A percentile compares a stretch with the other conserved stretches of the same genome.
These are phyloP conservation scores for Prorops nasuta DNA, from an alignment of 1,140 invertebrate species.

Conservation along the genomic window DNA sequence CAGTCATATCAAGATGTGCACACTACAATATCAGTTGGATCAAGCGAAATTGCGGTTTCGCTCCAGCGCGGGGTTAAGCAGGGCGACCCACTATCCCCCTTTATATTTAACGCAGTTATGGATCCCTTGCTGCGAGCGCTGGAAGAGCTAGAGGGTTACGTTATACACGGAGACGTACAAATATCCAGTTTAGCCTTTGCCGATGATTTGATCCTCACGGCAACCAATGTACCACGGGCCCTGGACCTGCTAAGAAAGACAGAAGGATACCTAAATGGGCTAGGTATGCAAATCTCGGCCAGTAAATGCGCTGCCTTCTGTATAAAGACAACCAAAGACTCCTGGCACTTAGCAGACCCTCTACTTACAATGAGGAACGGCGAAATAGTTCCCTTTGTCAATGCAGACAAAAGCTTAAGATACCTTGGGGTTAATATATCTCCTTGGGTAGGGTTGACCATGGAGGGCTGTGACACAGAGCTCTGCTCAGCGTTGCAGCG, in stretches of 20 bases:
- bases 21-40: background rate
- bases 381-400: constrained; percentile 1
- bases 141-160: background rate
- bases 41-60: background rate
- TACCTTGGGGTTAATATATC: constrained; percentile 11
- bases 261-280: background rate
- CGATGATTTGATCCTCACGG: constrained; percentile 4
- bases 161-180: background rate
- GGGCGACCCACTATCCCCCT: constrained; percentile 2
- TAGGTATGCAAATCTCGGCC: constrained; percentile 9
- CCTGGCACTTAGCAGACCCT: constrained; percentile 15
- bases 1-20: background rate
- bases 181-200: constrained; percentile 11
- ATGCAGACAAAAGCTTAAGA: background rate
- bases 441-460: constrained; percentile 9
- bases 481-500: background rate
- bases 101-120: background rate
- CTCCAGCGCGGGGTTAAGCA: constrained; percentile 13
- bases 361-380: background rate
- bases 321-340: background rate
- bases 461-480: background rate
- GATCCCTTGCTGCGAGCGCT: constrained; percentile 24
- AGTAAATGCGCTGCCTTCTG: constrained; percentile 9
- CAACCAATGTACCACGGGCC: background rate
- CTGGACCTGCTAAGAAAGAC: background rate